Percentiles rank a stretch among this genome's conserved stretches.
Conservation (phyloP, 2,113 vertebrate genomes). For the Chunga burmeisteri region DNA sequence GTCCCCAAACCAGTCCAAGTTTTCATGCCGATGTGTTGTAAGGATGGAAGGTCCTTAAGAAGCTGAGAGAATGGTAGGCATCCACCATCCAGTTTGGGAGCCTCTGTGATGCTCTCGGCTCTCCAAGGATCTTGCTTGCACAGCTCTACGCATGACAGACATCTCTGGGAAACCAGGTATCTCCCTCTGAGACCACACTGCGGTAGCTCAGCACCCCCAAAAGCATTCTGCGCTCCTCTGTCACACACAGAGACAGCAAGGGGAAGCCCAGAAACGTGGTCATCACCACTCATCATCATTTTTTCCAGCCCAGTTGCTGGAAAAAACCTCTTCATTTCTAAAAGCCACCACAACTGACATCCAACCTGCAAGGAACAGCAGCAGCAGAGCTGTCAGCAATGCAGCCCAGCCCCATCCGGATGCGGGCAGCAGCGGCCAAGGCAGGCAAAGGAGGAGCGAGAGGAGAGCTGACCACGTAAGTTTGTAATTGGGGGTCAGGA, state of each 20-base stretch:
- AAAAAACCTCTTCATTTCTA: background rate
- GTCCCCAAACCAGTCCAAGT: too few relatives aligned
- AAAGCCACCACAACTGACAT: background rate
- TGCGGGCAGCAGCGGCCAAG: background rate
- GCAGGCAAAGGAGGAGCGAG: background rate
- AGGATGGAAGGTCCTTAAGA: background rate
- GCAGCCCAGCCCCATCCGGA: too few relatives aligned
- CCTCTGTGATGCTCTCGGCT: background rate
- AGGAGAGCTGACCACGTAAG: background rate
- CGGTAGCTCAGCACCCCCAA: background rate
- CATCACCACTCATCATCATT: too few relatives aligned
- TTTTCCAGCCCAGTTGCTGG: background rate
- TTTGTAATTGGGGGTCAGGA: background rate
- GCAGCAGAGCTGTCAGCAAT: background rate
- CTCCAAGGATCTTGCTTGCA: background rate
- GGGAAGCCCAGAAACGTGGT: background rate
- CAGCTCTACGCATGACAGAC: background rate
- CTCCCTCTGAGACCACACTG: background rate
- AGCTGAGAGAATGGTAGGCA: background rate
- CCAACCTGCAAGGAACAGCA: background rate
- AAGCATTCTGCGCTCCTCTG: accelerated
- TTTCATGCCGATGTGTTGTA: accelerated
- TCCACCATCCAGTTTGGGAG: background rate
- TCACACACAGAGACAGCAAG: background rate
- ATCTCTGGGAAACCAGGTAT: background rate